A percentile compares a stretch with the other conserved stretches of the same genome.
These are phyloP conservation scores for Leptopilina clavipes DNA, from an alignment of 1,140 invertebrate genomes.

Conservation along the genomic window DNA sequence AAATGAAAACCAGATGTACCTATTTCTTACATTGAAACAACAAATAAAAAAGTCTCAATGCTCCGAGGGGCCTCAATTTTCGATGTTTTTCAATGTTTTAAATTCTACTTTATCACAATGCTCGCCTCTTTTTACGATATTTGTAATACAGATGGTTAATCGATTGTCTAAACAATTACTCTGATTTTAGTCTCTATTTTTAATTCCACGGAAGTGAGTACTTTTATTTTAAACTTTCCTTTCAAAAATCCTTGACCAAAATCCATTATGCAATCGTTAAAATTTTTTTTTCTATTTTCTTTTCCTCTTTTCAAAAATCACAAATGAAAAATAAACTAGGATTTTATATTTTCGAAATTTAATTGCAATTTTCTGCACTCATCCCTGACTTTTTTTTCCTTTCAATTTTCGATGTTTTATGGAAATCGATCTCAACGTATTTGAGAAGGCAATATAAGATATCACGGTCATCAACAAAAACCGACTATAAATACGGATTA, in stretches of 20 bases:
- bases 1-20: constrained; percentile 34
- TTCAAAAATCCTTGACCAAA: constrained; percentile 8
- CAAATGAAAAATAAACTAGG: no score
- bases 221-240: constrained; percentile 25
- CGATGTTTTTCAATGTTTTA: neutral
- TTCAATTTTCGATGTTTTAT: constrained; percentile 31
- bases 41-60: constrained; percentile 21
- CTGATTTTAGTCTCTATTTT: constrained; percentile 35
- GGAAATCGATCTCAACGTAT: neutral
- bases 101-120: constrained; percentile 23
- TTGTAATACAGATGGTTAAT: constrained; percentile 48
- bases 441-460: neutral
- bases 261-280: constrained; percentile 40
- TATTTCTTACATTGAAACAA: constrained; percentile 32
- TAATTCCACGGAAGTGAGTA: constrained; percentile 8
- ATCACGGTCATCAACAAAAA: constrained; percentile 27
- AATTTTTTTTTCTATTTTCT: no score
- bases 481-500: constrained; percentile 36
- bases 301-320: no score
- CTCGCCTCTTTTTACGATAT: constrained; percentile 31
- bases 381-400: constrained; percentile 16
- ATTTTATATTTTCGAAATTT: no score
- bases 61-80: neutral
- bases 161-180: constrained; percentile 42
- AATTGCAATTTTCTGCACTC: neutral